A percentile compares a stretch with the other conserved stretches of the same genome.
Evolutionary conservation across 2,113 vertebrate species (phyloP).

Genomic region (Myocastor coypus): DNA sequence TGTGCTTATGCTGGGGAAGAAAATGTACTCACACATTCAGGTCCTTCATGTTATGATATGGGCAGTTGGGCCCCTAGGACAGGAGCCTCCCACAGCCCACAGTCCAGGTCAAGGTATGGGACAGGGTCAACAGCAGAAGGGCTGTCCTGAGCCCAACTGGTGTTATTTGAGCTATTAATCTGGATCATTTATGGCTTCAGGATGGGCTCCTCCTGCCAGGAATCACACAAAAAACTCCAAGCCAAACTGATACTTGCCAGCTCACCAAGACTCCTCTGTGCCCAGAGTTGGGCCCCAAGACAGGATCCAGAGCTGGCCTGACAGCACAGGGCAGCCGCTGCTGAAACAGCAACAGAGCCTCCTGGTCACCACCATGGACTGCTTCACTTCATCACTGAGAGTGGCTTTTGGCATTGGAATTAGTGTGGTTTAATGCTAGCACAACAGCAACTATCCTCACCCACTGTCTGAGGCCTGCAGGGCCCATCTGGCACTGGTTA

Average conservation of each 20-base stretch:
- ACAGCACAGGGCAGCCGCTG: constrained; percentile 67
- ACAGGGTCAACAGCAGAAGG: constrained; percentile 65
- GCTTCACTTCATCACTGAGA: constrained; percentile 81
- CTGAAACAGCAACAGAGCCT: constrained; percentile 63
- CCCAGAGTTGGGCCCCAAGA: constrained; percentile 71
- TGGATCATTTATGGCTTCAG: constrained; percentile 71
- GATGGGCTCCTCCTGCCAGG: constrained; percentile 82
- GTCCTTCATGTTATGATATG: constrained; percentile 7
- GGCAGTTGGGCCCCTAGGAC: neutral
- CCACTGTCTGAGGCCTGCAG: constrained; percentile 80
- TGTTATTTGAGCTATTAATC: constrained; percentile 81
- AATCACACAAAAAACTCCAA: constrained; percentile 88
- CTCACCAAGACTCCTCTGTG: constrained; percentile 83
- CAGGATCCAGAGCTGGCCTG: constrained; percentile 78
- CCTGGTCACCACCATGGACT: constrained; percentile 70
- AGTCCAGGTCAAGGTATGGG: neutral
- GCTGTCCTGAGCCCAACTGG: constrained; percentile 77
- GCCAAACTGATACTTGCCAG: constrained; percentile 87
- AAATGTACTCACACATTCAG: neutral
- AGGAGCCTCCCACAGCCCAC: neutral
- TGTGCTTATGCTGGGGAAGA: neutral
- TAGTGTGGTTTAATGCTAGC: constrained; percentile 83
- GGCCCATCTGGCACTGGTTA: constrained; percentile 83
- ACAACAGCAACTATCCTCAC: constrained; percentile 83
- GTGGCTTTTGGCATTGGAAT: constrained; percentile 77